A percentile compares a stretch with the other conserved stretches of the same genome.
phyloP scores from a whole-genome alignment of 2,113 vertebrate genomes.

The Lepisosteus osseus region DNA sequence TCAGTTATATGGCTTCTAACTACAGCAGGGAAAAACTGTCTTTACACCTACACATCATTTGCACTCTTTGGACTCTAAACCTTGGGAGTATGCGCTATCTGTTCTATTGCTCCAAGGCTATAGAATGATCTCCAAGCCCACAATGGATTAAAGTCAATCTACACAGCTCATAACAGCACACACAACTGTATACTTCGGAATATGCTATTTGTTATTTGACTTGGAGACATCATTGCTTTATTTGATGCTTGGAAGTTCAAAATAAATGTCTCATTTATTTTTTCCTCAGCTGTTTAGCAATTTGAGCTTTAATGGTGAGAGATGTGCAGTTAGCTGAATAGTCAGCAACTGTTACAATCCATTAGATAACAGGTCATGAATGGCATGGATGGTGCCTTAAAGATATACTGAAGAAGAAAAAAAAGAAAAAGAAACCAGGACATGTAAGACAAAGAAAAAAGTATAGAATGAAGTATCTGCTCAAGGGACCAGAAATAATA shows the following conservation, averaged over 20 bases:
- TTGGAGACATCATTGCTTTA: neutral
- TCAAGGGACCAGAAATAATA: neutral
- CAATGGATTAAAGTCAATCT: neutral
- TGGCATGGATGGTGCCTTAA: neutral
- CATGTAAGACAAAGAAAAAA: neutral
- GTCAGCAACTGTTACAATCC: neutral
- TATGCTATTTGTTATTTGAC: neutral
- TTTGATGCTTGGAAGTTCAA: neutral
- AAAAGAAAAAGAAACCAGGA: neutral
- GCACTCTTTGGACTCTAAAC: too few relatives aligned
- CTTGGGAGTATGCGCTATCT: too few relatives aligned
- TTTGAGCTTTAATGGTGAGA: neutral
- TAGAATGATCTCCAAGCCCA: neutral
- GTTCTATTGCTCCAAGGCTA: neutral
- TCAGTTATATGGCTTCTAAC: too few relatives aligned
- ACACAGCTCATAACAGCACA: neutral
- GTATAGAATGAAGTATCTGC: neutral
- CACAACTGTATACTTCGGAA: neutral
- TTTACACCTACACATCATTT: too few relatives aligned
- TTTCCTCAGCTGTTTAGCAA: neutral
- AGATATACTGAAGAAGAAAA: neutral
- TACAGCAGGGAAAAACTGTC: too few relatives aligned
- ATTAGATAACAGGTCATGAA: constrained; percentile 5
- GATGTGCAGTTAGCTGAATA: neutral
- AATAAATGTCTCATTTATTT: neutral